Evolutionary conservation across 2,888 invertebrate genomes (phyloP), one percentile per base, ranked within the genome.

Genomic region (Spisula subtruncata): DNA sequence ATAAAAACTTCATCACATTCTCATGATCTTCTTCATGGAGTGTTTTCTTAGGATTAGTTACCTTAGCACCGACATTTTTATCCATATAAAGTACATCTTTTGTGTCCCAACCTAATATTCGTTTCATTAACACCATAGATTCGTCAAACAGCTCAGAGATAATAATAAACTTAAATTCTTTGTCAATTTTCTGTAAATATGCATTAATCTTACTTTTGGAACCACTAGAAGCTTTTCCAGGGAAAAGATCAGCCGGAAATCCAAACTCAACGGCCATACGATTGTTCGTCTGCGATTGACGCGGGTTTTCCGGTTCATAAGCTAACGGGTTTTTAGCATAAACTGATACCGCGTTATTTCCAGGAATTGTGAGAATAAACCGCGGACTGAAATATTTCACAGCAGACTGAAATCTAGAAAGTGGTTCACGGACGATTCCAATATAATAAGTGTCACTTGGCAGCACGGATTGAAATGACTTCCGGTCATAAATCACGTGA

Each of bases 401-500:
- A 0, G 92, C 89, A 0, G 95, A 94, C 35, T 93, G 81, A 81
- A 94, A 93, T 20, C 92, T 83, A 4, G 83, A 83, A 80, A 93
- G 89, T 14, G 95, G 95, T 81, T 95, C 94, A 18, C 95, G 86
- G 0, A 94, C 83, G 16, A 94, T 94, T 20, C 93, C 93, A 41
- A 95, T 90, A 56, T 91, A 93, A 8, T 86, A 79, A 1, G 94
- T 94, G 83, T 94, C 93, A 1, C 80, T 56, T 12, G 93, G 94
- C 29, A 95, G 82, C 35, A 88, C 89, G 4, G 66, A 66, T 46
- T 83, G 80, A 81, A 94, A 93, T 4, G 88, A 85, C 0, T 75
- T 32, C 0, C 88, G 83, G 29, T 94, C 88, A 86, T 93, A 95
- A 5, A 94, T 83, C 80, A 94, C 94, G 88, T 94, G 95, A 88